A percentile compares a stretch with the other conserved stretches of the same genome.
phyloP scores from a whole-genome alignment of 2,113 vertebrate species.

The Nycticebus coucang region DNA sequence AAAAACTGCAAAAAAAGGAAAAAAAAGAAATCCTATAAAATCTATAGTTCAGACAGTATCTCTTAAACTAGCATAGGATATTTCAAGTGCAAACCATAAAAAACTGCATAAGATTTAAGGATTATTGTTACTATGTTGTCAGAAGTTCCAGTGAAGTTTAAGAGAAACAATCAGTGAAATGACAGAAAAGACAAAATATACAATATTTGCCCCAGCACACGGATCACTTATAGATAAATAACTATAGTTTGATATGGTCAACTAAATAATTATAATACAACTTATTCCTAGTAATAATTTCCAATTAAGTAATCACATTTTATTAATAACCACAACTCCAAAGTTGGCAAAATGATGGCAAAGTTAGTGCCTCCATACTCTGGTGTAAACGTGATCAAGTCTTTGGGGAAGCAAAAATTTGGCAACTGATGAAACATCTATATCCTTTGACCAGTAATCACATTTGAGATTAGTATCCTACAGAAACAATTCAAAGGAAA shows the following conservation, averaged over 20 bases:
- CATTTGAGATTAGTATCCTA: constrained; percentile 22
- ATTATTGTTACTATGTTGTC: constrained; percentile 5
- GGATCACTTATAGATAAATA: neutral
- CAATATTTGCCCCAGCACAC: neutral
- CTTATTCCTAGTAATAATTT: constrained; percentile 10
- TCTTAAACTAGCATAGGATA: constrained; percentile 4
- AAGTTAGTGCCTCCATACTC: neutral
- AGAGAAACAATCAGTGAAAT: constrained; percentile 1
- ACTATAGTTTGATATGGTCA: neutral
- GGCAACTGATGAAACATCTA: constrained; percentile 27
- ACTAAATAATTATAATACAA: constrained; percentile 35
- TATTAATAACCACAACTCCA: constrained; percentile 40
- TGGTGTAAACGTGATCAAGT: neutral
- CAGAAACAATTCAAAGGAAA: constrained; percentile 41
- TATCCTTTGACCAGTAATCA: neutral
- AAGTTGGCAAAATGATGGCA: constrained; percentile 33
- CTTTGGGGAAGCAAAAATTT: constrained; percentile 15
- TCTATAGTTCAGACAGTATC: constrained; percentile 1
- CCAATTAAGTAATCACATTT: neutral
- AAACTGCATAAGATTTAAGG: constrained; percentile 44
- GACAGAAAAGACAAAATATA: constrained; percentile 41
- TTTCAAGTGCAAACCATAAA: constrained; percentile 5
- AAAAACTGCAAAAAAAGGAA: no score
- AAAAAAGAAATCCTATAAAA: constrained; percentile 6
- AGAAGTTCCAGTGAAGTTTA: constrained; percentile 19